phyloP scores from a whole-genome alignment of 2,113 vertebrate genomes.

The Protomyctophum bolini region DNA sequence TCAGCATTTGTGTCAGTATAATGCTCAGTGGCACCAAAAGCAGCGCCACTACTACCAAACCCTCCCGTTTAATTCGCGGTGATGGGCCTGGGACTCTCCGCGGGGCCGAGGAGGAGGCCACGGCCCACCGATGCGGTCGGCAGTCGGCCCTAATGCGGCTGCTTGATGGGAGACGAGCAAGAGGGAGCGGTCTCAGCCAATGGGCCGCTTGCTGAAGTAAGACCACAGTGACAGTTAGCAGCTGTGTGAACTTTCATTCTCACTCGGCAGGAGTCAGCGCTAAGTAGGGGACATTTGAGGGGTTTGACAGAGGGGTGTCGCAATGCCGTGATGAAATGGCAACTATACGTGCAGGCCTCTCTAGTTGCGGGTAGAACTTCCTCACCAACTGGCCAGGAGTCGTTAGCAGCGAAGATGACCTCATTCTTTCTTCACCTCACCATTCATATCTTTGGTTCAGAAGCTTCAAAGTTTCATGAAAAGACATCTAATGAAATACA shows the following conservation, averaged over 20 bases:
- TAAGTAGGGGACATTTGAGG: conserved; percentile 53
- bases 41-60: conserved; percentile 68
- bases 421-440: conserved; percentile 44
- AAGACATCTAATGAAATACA: too few relatives aligned
- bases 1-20: conserved; percentile 72
- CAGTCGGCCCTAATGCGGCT: conserved; percentile 65
- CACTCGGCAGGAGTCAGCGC: conserved; percentile 56
- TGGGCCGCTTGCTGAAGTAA: conserved; percentile 65
- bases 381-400: conserved; percentile 23
- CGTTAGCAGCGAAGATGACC: conserved; percentile 17
- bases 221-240: conserved; percentile 74
- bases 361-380: conserved; percentile 25
- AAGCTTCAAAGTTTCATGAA: too few relatives aligned
- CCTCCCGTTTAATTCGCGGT: conserved; percentile 71
- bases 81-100: conserved; percentile 74
- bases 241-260: conserved; percentile 73
- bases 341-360: conserved; percentile 54
- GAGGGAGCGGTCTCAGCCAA: conserved; percentile 52
- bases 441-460: conserved; percentile 17
- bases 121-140: conserved; percentile 58
- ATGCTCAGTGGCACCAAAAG: conserved; percentile 78
- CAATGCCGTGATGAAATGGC: conserved; percentile 59
- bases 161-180: conserved; percentile 65
- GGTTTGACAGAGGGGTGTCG: conserved; percentile 69
- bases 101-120: conserved; percentile 47